Evolutionary conservation across 2,797 vertebrate species (phyloP), one percentile per base, ranked within the genome.

Genomic region (Danio kyathit): DNA sequence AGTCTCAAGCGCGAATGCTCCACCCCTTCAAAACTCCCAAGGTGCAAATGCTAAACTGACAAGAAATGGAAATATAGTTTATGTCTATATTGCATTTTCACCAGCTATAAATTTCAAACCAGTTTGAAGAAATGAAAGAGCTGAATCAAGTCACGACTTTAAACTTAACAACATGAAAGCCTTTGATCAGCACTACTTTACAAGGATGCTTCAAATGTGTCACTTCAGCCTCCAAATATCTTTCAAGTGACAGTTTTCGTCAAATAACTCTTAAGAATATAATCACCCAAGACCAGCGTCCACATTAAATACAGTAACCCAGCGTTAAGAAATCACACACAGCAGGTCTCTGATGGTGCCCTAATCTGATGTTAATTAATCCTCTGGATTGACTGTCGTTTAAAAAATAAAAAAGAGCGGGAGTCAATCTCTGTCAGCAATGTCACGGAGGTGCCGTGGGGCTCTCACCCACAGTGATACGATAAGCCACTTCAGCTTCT

Each of bases 281-380:
- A 79, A 71, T 79, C 17, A 12, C 60, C 16, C 17, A 41, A 40
- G 44, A 63, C 16, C 54, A 51, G 56, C 13, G 11, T 65, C 74
- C 56, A 60, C 16, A 5, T n/a, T 61, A 49, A 79, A 21, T 78
- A 19, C 69, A 70, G 56, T 43, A 78, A 11, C 6, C 59, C 41
- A 74, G 12, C 40, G 7, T 40, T 74, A 49, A 17, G 9, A 70
- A 65, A 61, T 56, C 52, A 14, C 60, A 64, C 59, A 56, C 79
- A 76, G 79, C 79, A 81, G 83, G 79, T 84, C 84, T 83, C 65
- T 49, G 66, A 85, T 79, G 82, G 52, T 43, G 65, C 78, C 46
- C 60, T 81, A 86, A 86, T 86, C 83, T 77, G 76, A 83, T 83
- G 81, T 81, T 88, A 82, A 88, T 88, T 88, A 81, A 83, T 87